Evolutionary conservation across 2,797 vertebrate species (phyloP).

Genomic region (Megalops cyprinoides): DNA sequence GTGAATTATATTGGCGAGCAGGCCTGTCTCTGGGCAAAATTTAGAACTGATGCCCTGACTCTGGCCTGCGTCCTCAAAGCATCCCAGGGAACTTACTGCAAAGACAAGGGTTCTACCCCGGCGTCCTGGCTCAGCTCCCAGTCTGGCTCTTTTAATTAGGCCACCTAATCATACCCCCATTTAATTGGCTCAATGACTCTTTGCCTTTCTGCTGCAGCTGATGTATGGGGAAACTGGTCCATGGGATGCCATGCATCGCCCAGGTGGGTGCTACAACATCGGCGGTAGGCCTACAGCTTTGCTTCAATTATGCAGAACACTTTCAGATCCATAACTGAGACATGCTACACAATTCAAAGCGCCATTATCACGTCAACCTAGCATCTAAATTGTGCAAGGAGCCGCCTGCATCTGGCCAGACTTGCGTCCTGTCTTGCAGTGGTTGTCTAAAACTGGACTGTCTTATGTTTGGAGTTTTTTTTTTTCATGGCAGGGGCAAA

Average conservation of each 20-base stretch:
- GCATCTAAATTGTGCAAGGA: neutral
- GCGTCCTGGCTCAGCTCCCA: neutral
- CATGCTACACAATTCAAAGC: too few relatives aligned
- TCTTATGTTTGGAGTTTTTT: neutral
- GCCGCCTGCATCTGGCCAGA: neutral
- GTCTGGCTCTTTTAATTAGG: conserved; percentile 2
- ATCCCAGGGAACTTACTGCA: conserved; percentile 6
- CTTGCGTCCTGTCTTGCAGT: neutral
- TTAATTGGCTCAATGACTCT: conserved; percentile 1
- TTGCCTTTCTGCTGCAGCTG: neutral
- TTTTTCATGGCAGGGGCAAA: neutral
- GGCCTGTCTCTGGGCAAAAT: neutral
- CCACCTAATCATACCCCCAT: neutral
- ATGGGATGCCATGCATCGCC: too few relatives aligned
- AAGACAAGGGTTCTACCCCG: neutral
- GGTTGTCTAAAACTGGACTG: neutral
- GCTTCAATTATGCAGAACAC: too few relatives aligned
- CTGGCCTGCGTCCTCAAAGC: neutral
- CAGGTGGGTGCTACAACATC: too few relatives aligned
- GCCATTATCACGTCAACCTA: neutral
- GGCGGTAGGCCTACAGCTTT: too few relatives aligned
- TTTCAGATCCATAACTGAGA: too few relatives aligned
- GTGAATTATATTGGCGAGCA: neutral
- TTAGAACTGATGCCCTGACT: neutral
- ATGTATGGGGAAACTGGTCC: neutral